These are phyloP conservation scores for Pachyrhynchus sulphureomaculatus DNA, from an alignment of 1,140 invertebrate species.

Conservation along the genomic window DNA sequence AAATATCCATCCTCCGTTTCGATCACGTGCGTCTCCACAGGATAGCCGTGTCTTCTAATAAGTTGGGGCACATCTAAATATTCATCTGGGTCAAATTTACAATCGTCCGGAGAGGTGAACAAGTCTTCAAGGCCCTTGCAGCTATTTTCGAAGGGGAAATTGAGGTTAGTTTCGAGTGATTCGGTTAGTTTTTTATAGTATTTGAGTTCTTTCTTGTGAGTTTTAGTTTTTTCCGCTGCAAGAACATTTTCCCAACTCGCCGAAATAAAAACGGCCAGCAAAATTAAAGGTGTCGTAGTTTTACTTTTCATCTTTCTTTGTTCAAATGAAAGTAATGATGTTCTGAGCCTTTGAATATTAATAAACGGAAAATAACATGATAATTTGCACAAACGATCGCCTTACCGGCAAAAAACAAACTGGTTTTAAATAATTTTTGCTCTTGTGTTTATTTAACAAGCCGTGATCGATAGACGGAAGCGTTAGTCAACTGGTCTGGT, in stretches of 20 bases:
- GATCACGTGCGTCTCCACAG: constrained; percentile 65
- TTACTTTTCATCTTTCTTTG: no score
- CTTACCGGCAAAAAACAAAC: no score
- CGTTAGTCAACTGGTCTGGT: no score
- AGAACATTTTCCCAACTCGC: background rate
- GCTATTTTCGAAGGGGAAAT: background rate
- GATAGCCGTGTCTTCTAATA: constrained; percentile 65
- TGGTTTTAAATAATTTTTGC: no score
- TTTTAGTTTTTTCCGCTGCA: background rate
- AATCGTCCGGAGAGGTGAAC: background rate
- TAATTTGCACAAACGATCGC: no score
- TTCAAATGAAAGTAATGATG: no score
- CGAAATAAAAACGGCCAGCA: background rate
- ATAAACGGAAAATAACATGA: no score
- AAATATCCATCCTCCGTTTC: constrained; percentile 73
- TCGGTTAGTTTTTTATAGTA: background rate
- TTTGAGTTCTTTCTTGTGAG: no score
- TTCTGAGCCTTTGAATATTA: no score
- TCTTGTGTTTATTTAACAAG: no score
- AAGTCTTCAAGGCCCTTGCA: background rate
- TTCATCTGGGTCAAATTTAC: constrained; percentile 41
- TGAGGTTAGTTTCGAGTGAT: background rate
- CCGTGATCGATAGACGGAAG: no score
- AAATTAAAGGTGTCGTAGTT: no score
- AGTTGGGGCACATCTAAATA: constrained; percentile 55